Percentiles rank a stretch among this genome's conserved stretches.
Evolutionary conservation across 2,888 invertebrate genomes (phyloP).

Genomic region (Nebria salina): DNA sequence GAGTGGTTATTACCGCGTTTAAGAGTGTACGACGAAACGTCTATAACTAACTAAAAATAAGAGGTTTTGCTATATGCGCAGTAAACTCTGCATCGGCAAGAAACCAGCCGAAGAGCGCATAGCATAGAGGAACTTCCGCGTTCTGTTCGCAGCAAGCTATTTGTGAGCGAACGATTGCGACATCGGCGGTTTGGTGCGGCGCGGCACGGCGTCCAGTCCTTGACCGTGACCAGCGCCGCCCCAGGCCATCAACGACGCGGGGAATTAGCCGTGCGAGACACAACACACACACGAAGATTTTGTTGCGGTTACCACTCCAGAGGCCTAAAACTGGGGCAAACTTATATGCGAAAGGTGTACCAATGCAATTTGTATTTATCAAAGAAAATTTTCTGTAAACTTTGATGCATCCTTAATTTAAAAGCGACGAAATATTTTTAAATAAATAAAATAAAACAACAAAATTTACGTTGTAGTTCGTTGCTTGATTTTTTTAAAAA

Average conservation of each 20-base stretch:
- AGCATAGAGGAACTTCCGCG: slow-evolving; percentile 8
- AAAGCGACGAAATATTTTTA: too few relatives aligned
- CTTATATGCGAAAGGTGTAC: too few relatives aligned
- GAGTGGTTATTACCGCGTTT: background rate
- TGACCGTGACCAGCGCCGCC: slow-evolving; percentile 52
- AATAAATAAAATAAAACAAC: too few relatives aligned
- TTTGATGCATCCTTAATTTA: background rate
- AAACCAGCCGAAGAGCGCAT: background rate
- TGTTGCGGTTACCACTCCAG: background rate
- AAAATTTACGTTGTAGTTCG: too few relatives aligned
- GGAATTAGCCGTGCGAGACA: slow-evolving; percentile 22
- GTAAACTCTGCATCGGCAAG: background rate
- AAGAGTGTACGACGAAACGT: slow-evolving; percentile 9
- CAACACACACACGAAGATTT: background rate
- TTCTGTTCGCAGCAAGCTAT: background rate
- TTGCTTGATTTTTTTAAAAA: too few relatives aligned
- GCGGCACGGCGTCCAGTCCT: slow-evolving; percentile 49
- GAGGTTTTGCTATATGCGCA: slow-evolving; percentile 12
- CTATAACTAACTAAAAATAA: slow-evolving; percentile 9
- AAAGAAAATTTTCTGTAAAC: background rate
- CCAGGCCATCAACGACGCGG: slow-evolving; percentile 46
- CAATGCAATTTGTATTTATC: background rate
- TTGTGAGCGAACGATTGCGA: slow-evolving; percentile 46
- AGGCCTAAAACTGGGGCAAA: too few relatives aligned
- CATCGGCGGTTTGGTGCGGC: slow-evolving; percentile 40